Evolutionary conservation across 2,888 invertebrate species (phyloP).

Genomic region (Folsomia candida): DNA sequence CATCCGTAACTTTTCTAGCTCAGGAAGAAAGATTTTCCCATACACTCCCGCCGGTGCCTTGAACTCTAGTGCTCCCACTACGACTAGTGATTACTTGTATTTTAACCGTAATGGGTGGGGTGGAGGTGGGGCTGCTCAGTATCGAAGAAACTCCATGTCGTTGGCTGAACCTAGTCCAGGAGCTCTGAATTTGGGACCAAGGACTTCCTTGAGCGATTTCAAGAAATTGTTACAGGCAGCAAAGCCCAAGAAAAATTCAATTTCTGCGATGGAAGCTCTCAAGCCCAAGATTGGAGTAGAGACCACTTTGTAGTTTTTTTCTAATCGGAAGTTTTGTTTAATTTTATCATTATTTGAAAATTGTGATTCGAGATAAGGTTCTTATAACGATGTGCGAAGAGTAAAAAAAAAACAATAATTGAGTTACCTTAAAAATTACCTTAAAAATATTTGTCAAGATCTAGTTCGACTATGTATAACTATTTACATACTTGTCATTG

Average conservation of each 20-base stretch:
- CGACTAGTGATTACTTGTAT: no score
- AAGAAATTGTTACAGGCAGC: slow-evolving; percentile 45
- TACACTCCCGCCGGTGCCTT: background rate
- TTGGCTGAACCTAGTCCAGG: slow-evolving; percentile 20
- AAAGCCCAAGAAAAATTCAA: slow-evolving; percentile 42
- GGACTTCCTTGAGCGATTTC: slow-evolving; percentile 47
- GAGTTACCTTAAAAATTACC: no score
- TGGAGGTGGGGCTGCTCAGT: background rate
- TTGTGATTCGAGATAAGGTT: no score
- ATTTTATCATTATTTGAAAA: no score
- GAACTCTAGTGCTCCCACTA: background rate
- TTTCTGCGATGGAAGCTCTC: slow-evolving; percentile 49
- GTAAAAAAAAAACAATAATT: no score
- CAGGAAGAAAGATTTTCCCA: background rate
- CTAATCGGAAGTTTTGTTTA: no score
- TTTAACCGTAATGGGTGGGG: background rate
- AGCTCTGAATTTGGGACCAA: slow-evolving; percentile 6
- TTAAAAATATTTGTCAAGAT: no score
- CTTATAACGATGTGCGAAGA: no score
- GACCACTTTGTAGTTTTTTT: slow-evolving; percentile 43
- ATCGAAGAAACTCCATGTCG: slow-evolving; percentile 34
- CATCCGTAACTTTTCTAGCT: background rate
- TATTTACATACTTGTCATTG: no score
- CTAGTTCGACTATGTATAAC: no score
- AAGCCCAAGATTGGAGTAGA: slow-evolving; percentile 46